Evolutionary conservation across 2,888 invertebrate species (phyloP), one percentile per base, ranked within the genome.

Genomic region (Ormyrus thymus): DNA sequence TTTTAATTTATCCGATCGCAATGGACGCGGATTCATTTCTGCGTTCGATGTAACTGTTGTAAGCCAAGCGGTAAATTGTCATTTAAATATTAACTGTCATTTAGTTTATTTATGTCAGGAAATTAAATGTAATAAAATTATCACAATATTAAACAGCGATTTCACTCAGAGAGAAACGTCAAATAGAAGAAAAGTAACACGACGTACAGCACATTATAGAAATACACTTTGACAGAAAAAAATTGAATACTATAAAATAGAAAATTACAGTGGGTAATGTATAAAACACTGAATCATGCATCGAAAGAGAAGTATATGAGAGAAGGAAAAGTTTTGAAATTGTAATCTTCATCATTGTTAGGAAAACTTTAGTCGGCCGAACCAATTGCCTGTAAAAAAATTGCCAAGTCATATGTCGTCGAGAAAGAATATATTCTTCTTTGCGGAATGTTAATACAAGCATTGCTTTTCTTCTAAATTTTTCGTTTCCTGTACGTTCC

Each of bases 261-360:
- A 61, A 50, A 61, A 66, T 78, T 65, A 79, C 59, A 81, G 76
- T 82, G 83, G 78, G 13, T n/a, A 13, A 65, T 58, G 11, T 45
- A 61, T 62, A 75, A 73, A 83, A 85, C 86, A 85, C 81, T 82
- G 82, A 86, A 79, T 82, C 86, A 85, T 86, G 86, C 86, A 84
- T 82, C 80, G 82, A 70, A 69, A 65, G 9, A 75, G 66, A 66
- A n/a, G 58, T 48, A 51, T 51, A 48, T 15, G 29, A 59, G 70
- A 11, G 51, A 50, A 66, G 11, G 45, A 75, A 29, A 59, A 61
- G 45, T 29, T 29, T 76, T 53, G 13, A 66, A 66, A 78, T 55
- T 48, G 46, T 58, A 10, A 43, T 58, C 48, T 64, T 56, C 43
- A 29, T n/a, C 6, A 11, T 0, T 29, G 4, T 29, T 4, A 29